These are phyloP conservation scores for Lordiphosa fenestrarum DNA, from an alignment of 2,888 invertebrate genomes.

Conservation along the genomic window DNA sequence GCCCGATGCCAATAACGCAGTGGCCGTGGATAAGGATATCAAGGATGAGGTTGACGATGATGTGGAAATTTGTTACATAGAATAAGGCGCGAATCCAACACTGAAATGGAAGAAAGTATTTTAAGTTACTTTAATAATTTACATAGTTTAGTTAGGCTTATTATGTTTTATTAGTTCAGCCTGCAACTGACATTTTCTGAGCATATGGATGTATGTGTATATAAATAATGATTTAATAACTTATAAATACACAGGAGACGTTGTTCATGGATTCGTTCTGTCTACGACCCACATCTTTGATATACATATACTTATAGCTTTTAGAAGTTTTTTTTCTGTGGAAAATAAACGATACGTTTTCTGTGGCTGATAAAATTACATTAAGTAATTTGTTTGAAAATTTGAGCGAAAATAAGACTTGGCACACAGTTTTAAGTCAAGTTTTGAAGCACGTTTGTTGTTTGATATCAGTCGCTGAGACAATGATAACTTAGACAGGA, in stretches of 20 bases:
- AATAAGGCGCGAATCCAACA: background rate
- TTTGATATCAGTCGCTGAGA: too few relatives aligned
- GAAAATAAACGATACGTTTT: slow-evolving; percentile 8
- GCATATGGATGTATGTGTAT: too few relatives aligned
- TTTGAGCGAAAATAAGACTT: too few relatives aligned
- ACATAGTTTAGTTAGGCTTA: slow-evolving; percentile 4
- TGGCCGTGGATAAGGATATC: slow-evolving; percentile 38
- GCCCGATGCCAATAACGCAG: slow-evolving; percentile 31
- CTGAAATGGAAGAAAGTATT: slow-evolving; percentile 25
- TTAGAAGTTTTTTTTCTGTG: slow-evolving; percentile 5
- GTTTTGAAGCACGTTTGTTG: too few relatives aligned
- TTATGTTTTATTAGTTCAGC: too few relatives aligned
- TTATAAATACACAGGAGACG: background rate
- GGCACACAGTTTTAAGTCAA: too few relatives aligned
- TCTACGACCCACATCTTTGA: too few relatives aligned
- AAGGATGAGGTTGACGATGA: slow-evolving; percentile 55
- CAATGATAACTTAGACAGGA: too few relatives aligned
- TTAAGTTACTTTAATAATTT: slow-evolving; percentile 33
- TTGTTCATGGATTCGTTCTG: slow-evolving; percentile 10
- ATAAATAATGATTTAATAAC: too few relatives aligned
- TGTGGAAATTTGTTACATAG: slow-evolving; percentile 30
- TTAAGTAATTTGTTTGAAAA: too few relatives aligned
- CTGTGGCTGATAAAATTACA: too few relatives aligned
- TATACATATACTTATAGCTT: background rate
- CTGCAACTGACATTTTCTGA: too few relatives aligned